These are phyloP conservation scores for Sebastes itinus DNA, from an alignment of 2,797 vertebrate species.

Conservation along the genomic window DNA sequence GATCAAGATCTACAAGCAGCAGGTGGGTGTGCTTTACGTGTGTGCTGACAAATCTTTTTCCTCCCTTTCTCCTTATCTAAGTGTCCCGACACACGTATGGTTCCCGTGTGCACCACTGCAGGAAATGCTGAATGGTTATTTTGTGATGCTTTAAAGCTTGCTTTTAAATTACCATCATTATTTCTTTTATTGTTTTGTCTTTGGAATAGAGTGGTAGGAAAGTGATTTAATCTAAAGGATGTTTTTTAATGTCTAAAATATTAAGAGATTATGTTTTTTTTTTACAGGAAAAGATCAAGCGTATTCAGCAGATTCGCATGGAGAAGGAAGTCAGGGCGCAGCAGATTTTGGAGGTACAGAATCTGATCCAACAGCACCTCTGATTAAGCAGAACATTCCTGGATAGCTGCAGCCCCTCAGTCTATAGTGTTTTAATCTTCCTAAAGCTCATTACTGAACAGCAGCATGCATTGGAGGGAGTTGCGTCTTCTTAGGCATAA, in stretches of 20 bases:
- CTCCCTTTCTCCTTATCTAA: slow-evolving; percentile 52
- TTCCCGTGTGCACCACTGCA: background rate
- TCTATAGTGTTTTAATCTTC: slow-evolving; percentile 82
- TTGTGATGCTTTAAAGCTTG: slow-evolving; percentile 41
- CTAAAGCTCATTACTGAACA: slow-evolving; percentile 82
- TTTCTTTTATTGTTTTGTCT: slow-evolving; percentile 32
- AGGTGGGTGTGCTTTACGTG: slow-evolving; percentile 83
- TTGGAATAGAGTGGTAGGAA: slow-evolving; percentile 39
- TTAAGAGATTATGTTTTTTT: slow-evolving; percentile 54
- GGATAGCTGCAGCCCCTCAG: slow-evolving; percentile 74
- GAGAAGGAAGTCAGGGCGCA: slow-evolving; percentile 99
- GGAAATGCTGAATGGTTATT: slow-evolving; percentile 58
- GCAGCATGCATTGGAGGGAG: slow-evolving; percentile 81
- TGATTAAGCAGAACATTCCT: slow-evolving; percentile 83
- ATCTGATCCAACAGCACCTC: slow-evolving; percentile 76
- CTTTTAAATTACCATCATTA: slow-evolving; percentile 56
- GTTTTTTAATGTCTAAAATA: slow-evolving; percentile 57
- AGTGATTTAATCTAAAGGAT: slow-evolving; percentile 53
- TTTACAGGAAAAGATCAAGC: slow-evolving; percentile 97
- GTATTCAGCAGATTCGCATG: slow-evolving; percentile 99
- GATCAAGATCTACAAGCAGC: slow-evolving; percentile 98
- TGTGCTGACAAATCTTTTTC: slow-evolving; percentile 44
- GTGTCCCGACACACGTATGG: slow-evolving; percentile 60
- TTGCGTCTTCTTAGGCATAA: slow-evolving; percentile 83
- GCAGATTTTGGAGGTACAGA: slow-evolving; percentile 97